These are phyloP conservation scores for Cyphomyrus plagiostoma DNA, from an alignment of 2,113 vertebrate species.

Conservation along the genomic window DNA sequence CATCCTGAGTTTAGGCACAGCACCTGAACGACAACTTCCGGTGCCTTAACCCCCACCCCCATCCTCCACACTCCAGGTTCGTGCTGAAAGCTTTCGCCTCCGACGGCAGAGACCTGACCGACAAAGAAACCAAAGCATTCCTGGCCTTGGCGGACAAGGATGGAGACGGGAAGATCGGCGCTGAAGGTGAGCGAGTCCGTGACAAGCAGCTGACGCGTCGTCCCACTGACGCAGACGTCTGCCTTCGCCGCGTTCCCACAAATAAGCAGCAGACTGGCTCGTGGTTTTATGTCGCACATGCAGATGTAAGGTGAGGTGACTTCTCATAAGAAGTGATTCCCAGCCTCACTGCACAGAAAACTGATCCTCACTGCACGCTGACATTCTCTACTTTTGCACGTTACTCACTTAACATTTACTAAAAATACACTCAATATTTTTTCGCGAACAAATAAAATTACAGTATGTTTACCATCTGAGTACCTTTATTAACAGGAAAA, in stretches of 20 bases:
- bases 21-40: not conserved
- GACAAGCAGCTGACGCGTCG: not conserved
- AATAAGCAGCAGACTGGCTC: not conserved
- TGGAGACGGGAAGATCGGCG: conserved; percentile 90
- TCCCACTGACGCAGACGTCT: not conserved
- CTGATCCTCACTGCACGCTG: not conserved
- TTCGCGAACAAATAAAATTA: too few species aligned
- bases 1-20: not conserved
- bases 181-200: conserved; percentile 70
- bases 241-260: not conserved
- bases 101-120: conserved; percentile 78
- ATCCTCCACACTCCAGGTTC: conserved; percentile 53
- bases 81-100: conserved; percentile 80
- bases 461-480: too few species aligned
- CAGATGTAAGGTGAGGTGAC: not conserved
- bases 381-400: too few species aligned
- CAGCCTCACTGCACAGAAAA: not conserved
- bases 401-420: too few species aligned
- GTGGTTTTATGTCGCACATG: not conserved
- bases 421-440: too few species aligned
- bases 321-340: not conserved
- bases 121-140: conserved; percentile 78
- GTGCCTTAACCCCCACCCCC: too few species aligned
- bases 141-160: conserved; percentile 87
- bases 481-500: too few species aligned